Conservation (phyloP, 2,797 vertebrate genomes). For the Momotus momota region DNA sequence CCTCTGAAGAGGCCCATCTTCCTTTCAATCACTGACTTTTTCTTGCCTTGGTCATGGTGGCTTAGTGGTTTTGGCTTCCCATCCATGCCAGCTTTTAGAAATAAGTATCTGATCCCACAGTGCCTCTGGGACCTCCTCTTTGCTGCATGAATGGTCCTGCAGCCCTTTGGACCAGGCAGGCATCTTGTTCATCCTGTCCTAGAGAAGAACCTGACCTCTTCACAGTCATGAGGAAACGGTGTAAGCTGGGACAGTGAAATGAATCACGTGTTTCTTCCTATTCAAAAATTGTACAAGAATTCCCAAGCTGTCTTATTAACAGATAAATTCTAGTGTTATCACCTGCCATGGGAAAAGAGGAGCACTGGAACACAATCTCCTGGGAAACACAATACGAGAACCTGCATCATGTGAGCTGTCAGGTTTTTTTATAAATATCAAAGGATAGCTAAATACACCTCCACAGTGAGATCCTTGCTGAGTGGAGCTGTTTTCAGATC, state of each 20-base stretch:
- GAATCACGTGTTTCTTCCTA: background rate
- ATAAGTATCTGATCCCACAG: fast-evolving
- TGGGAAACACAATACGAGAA: background rate
- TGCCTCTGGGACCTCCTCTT: background rate
- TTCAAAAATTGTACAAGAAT: background rate
- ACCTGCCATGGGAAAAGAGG: background rate
- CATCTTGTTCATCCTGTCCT: background rate
- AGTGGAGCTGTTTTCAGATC: background rate
- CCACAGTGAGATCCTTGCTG: background rate
- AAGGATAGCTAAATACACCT: background rate
- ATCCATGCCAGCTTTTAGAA: background rate
- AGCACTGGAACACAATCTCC: background rate
- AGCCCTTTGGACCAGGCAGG: background rate
- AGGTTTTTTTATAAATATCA: background rate
- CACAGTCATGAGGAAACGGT: background rate
- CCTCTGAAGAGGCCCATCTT: background rate
- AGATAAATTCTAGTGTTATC: background rate
- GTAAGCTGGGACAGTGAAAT: background rate
- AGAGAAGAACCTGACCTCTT: background rate
- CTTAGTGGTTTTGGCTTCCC: background rate
- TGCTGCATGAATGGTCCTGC: background rate
- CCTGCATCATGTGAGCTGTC: background rate
- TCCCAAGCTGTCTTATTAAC: background rate
- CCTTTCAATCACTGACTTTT: background rate
- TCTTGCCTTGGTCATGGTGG: background rate